Base-by-base conservation (phyloP, 37 sponge, comb jelly and placozoan genomes). In the Chondrilla cf. caribensis region DNA sequence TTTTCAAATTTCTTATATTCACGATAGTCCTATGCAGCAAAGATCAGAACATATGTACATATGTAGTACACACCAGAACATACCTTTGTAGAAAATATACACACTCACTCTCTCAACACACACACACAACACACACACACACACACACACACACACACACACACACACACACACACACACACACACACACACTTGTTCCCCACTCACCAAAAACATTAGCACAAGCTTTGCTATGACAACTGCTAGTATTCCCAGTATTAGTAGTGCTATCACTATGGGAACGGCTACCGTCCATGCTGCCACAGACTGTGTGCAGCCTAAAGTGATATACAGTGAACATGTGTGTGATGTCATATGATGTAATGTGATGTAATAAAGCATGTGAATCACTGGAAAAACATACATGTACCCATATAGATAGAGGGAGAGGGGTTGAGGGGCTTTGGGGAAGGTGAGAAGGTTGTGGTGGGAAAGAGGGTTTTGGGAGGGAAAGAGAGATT, bases 91-190 rank as follows among this genome's bases (percentile, higher is more conserved):
- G 9, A 47, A n/a, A n/a, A n/a, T 47, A 47, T 11, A 47, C 51
- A 47, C 79, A 78, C 54, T 8, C 55, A 40, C 79, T 8, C 55
- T 41, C 55, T 8, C 54, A n/a, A n/a, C n/a, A n/a, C n/a, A n/a
- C n/a, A n/a, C n/a, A n/a, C n/a, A n/a, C n/a, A n/a, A n/a, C n/a
- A n/a, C n/a, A n/a, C n/a, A n/a, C n/a, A n/a, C n/a, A n/a, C n/a
- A 44, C 79, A 78, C 55, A 47, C 26, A 44, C 55, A 44, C 55
- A 78, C 79, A 78, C 79, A 47, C 79, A 78, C 55, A 78, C 79
- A 44, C 26, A 78, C 79, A 44, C 55, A 78, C 79, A 78, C 26
- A 78, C 79, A 44, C 55, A 78, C 79, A 44, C 55, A 78, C 79
- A n/a, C n/a, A n/a, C n/a, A n/a, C n/a, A 78, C 55, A 44, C 55